Evolutionary conservation across 2,888 invertebrate species (phyloP), one percentile per base, ranked within the genome.

Genomic region (Geotrupes spiniger): DNA sequence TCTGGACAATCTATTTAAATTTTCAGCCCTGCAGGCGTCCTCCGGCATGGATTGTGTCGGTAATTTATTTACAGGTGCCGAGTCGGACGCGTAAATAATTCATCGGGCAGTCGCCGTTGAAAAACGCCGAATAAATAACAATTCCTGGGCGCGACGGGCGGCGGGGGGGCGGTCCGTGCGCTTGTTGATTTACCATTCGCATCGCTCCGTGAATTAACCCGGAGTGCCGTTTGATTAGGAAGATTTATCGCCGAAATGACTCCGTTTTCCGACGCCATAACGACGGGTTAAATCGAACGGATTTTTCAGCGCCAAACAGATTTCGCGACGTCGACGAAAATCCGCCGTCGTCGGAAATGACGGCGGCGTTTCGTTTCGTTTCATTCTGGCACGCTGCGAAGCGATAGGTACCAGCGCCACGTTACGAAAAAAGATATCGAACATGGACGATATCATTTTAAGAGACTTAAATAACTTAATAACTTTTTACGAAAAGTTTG

Each of bases 161-260:
- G 40, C n/a, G n/a, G 14, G 40, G 40, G 26, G 40, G 6, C 25
- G 11, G 15, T 12, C 14, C 9, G 11, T 27, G 14, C 14, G 21
- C 40, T 40, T 40, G 40, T 40, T 40, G 40, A 40, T 40, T 40
- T 40, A 40, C 21, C 25, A 27, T 40, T 40, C 40, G 10, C 40
- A 27, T 27, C 26, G 40, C 9, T 27, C 40, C 40, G 33, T 33
- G 27, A 40, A 40, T 40, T 40, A 40, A 40, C 27, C 40, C 25
- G 4, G 40, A 40, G 40, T 27, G 40, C 25, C 27, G 27, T 40
- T 40, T 40, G 40, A 40, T 40, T 40, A 27, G 8, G 40, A 27
- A 25, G 26, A 40, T 40, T 40, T 40, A 40, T 40, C 40, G 40
- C 10, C 27, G 25, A 21, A 33, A 33, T 33, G 14, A 33, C 33